phyloP scores from a whole-genome alignment of 1,140 invertebrate species.

The Brachionus angularis region DNA sequence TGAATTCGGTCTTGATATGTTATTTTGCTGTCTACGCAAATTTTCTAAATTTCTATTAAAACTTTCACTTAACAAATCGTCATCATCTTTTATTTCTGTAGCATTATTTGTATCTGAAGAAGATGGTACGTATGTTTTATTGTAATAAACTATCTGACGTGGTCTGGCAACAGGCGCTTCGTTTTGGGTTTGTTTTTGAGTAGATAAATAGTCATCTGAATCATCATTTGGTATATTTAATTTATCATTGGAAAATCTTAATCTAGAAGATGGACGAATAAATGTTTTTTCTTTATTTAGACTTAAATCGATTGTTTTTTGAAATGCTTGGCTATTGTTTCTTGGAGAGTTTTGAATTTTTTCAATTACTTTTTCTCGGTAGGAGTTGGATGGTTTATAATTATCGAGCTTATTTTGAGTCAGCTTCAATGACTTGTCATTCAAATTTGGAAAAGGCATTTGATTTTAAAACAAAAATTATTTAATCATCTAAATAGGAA shows the following conservation, averaged over 20 bases:
- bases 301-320: conserved; percentile 26
- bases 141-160: conserved; percentile 16
- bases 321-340: not conserved
- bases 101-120: not conserved
- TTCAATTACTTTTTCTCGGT: conserved; percentile 9
- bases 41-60: no score
- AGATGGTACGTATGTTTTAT: conserved; percentile 12
- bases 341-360: not conserved
- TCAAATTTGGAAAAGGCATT: conserved; percentile 16
- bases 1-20: conserved; percentile 1
- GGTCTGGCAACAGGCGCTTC: not conserved
- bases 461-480: not conserved
- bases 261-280: conserved; percentile 8
- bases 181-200: no score
- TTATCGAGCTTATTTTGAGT: conserved; percentile 2
- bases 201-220: no score
- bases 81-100: not conserved
- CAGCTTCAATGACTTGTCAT: conserved; percentile 15
- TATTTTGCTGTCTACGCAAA: not conserved
- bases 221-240: conserved; percentile 13
- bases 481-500: not conserved
- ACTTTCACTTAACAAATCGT: no score
- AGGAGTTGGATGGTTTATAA: not conserved
- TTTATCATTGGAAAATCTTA: not conserved
- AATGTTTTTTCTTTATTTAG: not conserved